Conservation (phyloP, 1,140 invertebrate genomes). For the Thalassaphorura encarpata region DNA sequence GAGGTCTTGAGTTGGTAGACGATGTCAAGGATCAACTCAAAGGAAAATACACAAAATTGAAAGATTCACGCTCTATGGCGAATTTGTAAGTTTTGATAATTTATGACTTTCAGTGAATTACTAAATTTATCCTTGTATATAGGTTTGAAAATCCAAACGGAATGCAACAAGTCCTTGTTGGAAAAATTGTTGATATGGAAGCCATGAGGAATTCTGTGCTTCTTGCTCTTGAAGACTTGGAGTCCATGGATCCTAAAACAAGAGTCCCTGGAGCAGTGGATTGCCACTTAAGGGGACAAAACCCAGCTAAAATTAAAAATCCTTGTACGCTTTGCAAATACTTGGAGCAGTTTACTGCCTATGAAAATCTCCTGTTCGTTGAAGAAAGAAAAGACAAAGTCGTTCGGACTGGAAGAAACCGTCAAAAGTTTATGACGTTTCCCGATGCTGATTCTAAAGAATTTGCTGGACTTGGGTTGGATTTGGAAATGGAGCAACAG, state of each 20-base stretch:
- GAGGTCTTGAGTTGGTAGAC: slow-evolving; percentile 37
- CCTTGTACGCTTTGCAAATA: slow-evolving; percentile 44
- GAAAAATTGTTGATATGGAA: slow-evolving; percentile 40
- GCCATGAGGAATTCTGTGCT: slow-evolving; percentile 37
- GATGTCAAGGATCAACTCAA: slow-evolving; percentile 41
- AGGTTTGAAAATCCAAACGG: slow-evolving; percentile 38
- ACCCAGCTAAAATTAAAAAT: slow-evolving; percentile 23
- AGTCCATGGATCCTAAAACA: slow-evolving; percentile 34
- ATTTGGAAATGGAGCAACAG: too few species aligned
- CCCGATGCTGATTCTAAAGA: too few species aligned
- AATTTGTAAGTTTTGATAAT: slow-evolving; percentile 9
- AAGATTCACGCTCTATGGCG: slow-evolving; percentile 9
- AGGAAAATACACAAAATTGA: slow-evolving; percentile 26
- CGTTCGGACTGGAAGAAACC: slow-evolving; percentile 20
- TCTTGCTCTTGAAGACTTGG: slow-evolving; percentile 37
- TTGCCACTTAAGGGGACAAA: slow-evolving; percentile 49
- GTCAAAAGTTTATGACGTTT: slow-evolving; percentile 21
- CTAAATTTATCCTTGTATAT: background rate
- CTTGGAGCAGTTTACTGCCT: slow-evolving; percentile 44
- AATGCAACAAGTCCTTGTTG: slow-evolving; percentile 40
- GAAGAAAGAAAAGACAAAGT: slow-evolving; percentile 36
- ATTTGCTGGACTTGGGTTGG: too few species aligned
- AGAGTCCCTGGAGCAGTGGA: slow-evolving; percentile 49
- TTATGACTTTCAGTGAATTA: background rate
- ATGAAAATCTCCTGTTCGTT: slow-evolving; percentile 47